Conservation (phyloP, 1,140 invertebrate species). For the Dinothrombium tinctorium region DNA sequence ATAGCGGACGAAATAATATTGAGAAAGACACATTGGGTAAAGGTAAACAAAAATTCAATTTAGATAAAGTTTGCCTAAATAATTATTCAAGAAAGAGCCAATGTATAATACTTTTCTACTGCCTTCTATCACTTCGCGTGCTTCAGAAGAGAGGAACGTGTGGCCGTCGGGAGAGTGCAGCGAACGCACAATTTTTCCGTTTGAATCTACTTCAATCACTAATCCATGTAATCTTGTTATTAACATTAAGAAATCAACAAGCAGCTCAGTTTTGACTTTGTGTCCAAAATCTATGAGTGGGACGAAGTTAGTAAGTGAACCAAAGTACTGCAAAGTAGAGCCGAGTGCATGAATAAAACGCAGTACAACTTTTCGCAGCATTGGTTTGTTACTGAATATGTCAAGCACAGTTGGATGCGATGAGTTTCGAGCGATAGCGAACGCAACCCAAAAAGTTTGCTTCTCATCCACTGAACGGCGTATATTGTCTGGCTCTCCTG, state of each 20-base stretch:
- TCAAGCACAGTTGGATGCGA: slow-evolving; percentile 18
- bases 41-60: too few species aligned
- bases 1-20: too few species aligned
- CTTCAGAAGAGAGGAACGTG: slow-evolving; percentile 19
- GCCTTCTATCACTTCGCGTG: slow-evolving; percentile 17
- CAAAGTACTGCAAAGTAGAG: slow-evolving; percentile 10
- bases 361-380: slow-evolving; percentile 20
- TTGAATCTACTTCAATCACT: slow-evolving; percentile 34
- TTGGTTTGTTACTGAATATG: slow-evolving; percentile 18
- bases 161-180: slow-evolving; percentile 21
- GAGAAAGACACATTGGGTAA: too few species aligned
- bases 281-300: too few species aligned
- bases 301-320: too few species aligned
- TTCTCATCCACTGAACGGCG: slow-evolving; percentile 28
- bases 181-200: slow-evolving; percentile 33
- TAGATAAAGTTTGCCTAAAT: slow-evolving; percentile 34
- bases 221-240: slow-evolving; percentile 18
- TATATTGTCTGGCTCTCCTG: slow-evolving; percentile 54
- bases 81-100: slow-evolving; percentile 40
- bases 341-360: slow-evolving; percentile 14
- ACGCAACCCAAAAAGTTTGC: slow-evolving; percentile 37
- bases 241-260: slow-evolving; percentile 5
- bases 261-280: slow-evolving; percentile 4
- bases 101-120: slow-evolving; percentile 25
- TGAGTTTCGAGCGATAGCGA: slow-evolving; percentile 24